These are phyloP conservation scores for Peromyscus maniculatus DNA, from an alignment of 2,113 vertebrate genomes.

Conservation along the genomic window DNA sequence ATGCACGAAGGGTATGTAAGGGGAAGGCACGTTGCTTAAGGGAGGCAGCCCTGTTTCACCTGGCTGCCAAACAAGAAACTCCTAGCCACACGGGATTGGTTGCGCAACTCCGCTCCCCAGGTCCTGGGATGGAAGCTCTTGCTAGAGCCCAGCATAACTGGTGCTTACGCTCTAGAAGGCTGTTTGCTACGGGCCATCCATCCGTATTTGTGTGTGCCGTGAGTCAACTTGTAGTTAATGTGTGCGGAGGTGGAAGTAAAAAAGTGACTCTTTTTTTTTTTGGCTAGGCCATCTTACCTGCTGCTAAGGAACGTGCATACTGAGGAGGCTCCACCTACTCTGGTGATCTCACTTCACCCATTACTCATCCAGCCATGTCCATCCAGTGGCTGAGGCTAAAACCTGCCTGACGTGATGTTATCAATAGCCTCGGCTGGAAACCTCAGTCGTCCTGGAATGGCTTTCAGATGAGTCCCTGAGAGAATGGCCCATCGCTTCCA, in stretches of 20 bases:
- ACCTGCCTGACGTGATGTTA: neutral
- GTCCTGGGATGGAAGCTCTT: constrained; percentile 39
- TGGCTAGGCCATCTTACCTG: neutral
- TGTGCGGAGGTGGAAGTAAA: neutral
- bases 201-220: neutral
- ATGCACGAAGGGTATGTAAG: constrained; percentile 71
- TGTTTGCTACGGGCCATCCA: constrained; percentile 37
- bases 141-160: constrained; percentile 22
- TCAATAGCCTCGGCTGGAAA: neutral
- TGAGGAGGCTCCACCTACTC: neutral
- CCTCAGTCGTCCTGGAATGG: neutral
- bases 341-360: neutral
- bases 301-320: neutral
- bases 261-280: neutral
- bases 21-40: constrained; percentile 63
- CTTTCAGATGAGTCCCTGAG: neutral
- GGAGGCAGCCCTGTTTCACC: constrained; percentile 69
- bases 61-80: constrained; percentile 71
- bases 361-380: neutral
- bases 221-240: constrained; percentile 10
- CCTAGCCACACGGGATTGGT: constrained; percentile 56
- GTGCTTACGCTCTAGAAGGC: constrained; percentile 18
- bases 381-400: neutral
- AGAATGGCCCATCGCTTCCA: neutral
- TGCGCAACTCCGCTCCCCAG: constrained; percentile 67